Conservation (phyloP, 2,797 vertebrate species). For the Ibycter americanus region DNA sequence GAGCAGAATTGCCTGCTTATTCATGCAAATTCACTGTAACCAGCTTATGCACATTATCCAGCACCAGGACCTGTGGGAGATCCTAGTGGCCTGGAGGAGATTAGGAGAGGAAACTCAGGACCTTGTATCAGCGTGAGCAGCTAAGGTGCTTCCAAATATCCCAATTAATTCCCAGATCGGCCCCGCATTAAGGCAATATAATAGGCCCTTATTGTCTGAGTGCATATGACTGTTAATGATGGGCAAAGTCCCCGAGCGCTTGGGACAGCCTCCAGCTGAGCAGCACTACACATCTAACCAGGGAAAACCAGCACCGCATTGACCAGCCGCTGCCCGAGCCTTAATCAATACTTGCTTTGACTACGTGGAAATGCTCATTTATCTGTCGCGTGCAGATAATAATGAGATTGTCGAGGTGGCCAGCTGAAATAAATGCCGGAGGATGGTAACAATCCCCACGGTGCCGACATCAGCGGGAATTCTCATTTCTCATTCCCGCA, state of each 20-base stretch:
- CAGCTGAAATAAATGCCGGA: neutral
- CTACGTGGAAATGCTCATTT: neutral
- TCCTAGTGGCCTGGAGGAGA: neutral
- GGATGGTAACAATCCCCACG: neutral
- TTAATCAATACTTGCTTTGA: neutral
- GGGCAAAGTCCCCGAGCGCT: neutral
- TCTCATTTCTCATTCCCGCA: neutral
- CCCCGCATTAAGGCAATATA: neutral
- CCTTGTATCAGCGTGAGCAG: neutral
- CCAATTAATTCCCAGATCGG: neutral
- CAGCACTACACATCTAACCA: neutral
- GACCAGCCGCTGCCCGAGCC: neutral
- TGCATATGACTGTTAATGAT: neutral
- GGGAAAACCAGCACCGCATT: neutral
- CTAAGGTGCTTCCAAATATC: conserved; percentile 33
- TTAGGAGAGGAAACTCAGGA: neutral
- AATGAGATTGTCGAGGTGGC: neutral
- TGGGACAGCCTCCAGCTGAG: neutral
- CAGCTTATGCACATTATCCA: neutral
- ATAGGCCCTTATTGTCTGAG: neutral
- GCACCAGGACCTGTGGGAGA: neutral
- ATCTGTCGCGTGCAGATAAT: neutral
- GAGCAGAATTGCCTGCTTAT: neutral
- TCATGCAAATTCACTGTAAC: neutral
- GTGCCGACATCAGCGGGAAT: neutral